Evolutionary conservation across 2,888 invertebrate genomes (phyloP), one percentile per base, ranked within the genome.

Genomic region (Drosophila nr. medialis): DNA sequence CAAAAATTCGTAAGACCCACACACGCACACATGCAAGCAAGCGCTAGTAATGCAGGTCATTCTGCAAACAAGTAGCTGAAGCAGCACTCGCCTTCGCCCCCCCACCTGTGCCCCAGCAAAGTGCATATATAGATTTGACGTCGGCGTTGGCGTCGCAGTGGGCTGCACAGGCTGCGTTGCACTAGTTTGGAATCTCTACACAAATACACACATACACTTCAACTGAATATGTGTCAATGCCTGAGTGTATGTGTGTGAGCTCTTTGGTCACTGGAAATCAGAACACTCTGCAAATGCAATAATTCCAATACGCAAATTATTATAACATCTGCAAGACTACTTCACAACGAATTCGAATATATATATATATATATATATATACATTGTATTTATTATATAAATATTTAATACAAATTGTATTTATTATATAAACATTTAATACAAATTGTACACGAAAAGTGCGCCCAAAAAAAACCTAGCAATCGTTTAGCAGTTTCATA

Each of bases 41-140:
- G n/a, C 63, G 53, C 56, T 49, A 62, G 45, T 32, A 63, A 68
- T 80, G 64, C 81, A 80, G 81, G 71, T 71, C 59, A 76, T 67
- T 80, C 67, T 40, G 54, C 50, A 30, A 80, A 80, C 80, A 80
- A 71, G 38, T 29, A 58, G 38, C 42, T 34, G 32, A 21, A 40
- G 21, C 48, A 55, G 29, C 34, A 29, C 42, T 48, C 51, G 51
- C 61, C 42, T 45, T 32, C 13, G 7, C 7, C 7, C 4, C 7
- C 13, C 2, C 5, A 2, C n/a, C 2, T 4, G 2, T 21, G 15
- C 7, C 15, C 4, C 0, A 1, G 13, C 2, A 45, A 45, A 15
- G 24, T 24, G 45, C 45, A 45, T 15, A 24, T 24, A 45, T 45
- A 24, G 21, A 15, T 24, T 45, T 45, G 21, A 21, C 45, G 45